Evolutionary conservation across 2,797 vertebrate genomes (phyloP).

Genomic region (Eulemur mongoz): DNA sequence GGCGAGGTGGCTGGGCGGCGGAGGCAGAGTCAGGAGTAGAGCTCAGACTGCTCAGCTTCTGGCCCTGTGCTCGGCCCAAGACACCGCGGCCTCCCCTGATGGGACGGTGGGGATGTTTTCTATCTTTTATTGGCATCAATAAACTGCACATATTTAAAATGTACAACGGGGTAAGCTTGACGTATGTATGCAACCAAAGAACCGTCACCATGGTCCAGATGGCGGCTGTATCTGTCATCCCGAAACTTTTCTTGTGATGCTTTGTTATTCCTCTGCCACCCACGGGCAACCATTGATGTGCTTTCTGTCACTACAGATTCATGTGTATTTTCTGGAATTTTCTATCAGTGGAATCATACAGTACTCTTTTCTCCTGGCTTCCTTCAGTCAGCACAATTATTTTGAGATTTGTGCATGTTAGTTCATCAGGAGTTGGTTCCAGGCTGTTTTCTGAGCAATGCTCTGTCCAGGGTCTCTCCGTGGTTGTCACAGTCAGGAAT

Average conservation of each 20-base stretch:
- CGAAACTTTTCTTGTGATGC: background rate
- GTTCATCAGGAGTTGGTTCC: background rate
- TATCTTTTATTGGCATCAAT: background rate
- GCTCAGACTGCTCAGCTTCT: background rate
- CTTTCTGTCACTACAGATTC: background rate
- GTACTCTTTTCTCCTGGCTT: background rate
- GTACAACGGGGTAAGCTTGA: background rate
- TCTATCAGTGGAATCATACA: background rate
- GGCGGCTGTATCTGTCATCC: rapidly evolving
- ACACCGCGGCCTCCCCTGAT: too few relatives aligned
- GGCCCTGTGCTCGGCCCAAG: too few relatives aligned
- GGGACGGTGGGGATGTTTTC: background rate
- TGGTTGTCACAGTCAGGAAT: background rate
- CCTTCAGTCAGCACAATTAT: background rate
- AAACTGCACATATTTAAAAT: background rate
- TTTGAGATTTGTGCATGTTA: background rate
- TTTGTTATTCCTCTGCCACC: too few relatives aligned
- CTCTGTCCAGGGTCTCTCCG: background rate
- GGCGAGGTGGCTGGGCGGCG: background rate
- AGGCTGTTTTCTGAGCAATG: background rate
- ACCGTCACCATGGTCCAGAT: too few relatives aligned
- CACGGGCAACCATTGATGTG: background rate
- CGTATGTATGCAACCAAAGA: background rate
- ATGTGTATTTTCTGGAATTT: background rate
- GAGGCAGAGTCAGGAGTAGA: background rate